Conservation (phyloP, 2,888 invertebrate genomes). For the Aleiodes testaceus region DNA sequence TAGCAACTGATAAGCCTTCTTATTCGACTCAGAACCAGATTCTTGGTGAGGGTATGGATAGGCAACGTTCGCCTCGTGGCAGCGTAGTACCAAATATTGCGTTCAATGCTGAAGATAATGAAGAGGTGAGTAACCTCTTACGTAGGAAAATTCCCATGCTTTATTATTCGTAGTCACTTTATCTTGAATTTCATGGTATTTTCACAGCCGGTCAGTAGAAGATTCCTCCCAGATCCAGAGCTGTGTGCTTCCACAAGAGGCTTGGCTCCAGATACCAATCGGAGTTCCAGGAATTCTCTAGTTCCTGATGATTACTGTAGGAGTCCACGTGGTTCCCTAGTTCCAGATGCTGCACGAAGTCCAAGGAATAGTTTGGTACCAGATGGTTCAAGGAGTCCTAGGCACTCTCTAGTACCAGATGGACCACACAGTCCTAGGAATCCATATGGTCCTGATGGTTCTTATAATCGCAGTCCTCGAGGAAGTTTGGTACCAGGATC, state of each 20-base stretch:
- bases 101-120: slow-evolving; percentile 72
- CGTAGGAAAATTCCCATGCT: slow-evolving; percentile 44
- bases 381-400: slow-evolving; percentile 76
- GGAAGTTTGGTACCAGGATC: slow-evolving; percentile 76
- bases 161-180: slow-evolving; percentile 2
- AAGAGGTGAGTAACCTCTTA: slow-evolving; percentile 72
- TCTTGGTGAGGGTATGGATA: slow-evolving; percentile 67
- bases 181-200: slow-evolving; percentile 17
- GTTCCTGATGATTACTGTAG: slow-evolving; percentile 76
- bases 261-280: slow-evolving; percentile 74
- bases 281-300: slow-evolving; percentile 79
- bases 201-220: slow-evolving; percentile 67
- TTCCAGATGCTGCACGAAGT: slow-evolving; percentile 76
- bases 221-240: slow-evolving; percentile 77
- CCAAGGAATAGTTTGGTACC: slow-evolving; percentile 77
- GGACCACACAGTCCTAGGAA: slow-evolving; percentile 77
- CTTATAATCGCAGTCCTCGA: slow-evolving; percentile 75
- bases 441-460: slow-evolving; percentile 75
- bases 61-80: slow-evolving; percentile 77
- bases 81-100: slow-evolving; percentile 78
- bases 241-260: slow-evolving; percentile 77
- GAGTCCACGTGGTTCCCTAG: slow-evolving; percentile 78
- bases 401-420: slow-evolving; percentile 78
- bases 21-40: slow-evolving; percentile 69
- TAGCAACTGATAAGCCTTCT: slow-evolving; percentile 67